These are phyloP conservation scores for Odocoileus virginianus DNA, from an alignment of 2,113 vertebrate genomes.

Conservation along the genomic window DNA sequence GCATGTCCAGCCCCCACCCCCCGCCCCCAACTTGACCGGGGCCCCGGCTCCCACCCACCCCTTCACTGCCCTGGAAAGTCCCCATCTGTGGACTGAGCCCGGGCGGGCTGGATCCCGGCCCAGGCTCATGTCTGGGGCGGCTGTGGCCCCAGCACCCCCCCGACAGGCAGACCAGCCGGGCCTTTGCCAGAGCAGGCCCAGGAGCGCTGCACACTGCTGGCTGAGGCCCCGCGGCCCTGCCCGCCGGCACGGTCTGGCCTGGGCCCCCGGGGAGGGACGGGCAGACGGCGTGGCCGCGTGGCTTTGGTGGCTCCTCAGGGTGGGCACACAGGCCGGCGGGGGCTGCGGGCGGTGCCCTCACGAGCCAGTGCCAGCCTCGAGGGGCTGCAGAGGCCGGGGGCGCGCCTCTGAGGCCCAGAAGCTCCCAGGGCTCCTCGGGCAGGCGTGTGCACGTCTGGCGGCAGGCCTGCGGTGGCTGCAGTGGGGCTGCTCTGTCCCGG, in stretches of 20 bases:
- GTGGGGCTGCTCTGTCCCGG: conserved; percentile 35
- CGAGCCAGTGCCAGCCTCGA: neutral
- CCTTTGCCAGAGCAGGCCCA: neutral
- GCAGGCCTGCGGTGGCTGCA: neutral
- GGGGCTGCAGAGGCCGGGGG: neutral
- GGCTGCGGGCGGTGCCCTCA: too few relatives aligned
- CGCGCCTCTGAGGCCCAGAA: neutral
- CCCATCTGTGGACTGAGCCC: neutral
- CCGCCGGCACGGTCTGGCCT: neutral
- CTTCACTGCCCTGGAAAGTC: neutral
- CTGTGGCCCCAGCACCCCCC: neutral
- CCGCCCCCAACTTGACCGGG: neutral
- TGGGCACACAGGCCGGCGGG: neutral
- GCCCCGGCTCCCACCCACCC: neutral
- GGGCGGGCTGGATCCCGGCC: neutral
- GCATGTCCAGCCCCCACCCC: neutral
- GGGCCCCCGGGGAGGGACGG: neutral
- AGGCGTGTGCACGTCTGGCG: neutral
- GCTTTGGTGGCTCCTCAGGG: neutral
- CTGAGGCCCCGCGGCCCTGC: neutral
- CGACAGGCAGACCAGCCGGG: neutral
- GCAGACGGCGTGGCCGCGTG: neutral
- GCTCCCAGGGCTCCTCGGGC: neutral
- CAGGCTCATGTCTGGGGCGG: neutral
- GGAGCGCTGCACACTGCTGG: neutral